A percentile compares a stretch with the other conserved stretches of the same genome.
phyloP scores from a whole-genome alignment of 2,888 invertebrate species.

The Junonia oenone region DNA sequence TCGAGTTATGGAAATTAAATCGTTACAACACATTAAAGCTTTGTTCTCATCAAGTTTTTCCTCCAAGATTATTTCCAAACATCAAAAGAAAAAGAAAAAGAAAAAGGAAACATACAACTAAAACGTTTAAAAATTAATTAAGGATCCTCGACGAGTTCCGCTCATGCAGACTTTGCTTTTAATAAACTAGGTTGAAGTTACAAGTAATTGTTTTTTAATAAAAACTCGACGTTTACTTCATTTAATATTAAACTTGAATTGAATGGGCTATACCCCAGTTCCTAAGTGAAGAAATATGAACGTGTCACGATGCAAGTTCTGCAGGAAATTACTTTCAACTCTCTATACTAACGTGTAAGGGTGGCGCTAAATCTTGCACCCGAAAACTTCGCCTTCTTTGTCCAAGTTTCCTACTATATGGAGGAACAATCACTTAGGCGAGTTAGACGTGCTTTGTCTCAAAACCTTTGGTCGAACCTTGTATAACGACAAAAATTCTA shows the following conservation, averaged over 20 bases:
- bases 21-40: too few species aligned
- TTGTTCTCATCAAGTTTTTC: too few species aligned
- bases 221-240: neutral
- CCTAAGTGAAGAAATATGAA: constrained; percentile 19
- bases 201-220: neutral
- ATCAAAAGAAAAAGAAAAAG: too few species aligned
- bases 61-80: too few species aligned
- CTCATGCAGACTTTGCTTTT: neutral
- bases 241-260: constrained; percentile 8
- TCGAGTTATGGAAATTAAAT: too few species aligned
- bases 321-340: constrained; percentile 23
- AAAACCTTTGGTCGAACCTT: neutral
- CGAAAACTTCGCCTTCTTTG: constrained; percentile 24
- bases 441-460: constrained; percentile 7
- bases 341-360: constrained; percentile 18
- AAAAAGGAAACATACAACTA: neutral
- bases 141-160: neutral
- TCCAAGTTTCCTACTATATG: constrained; percentile 12
- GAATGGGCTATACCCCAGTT: constrained; percentile 7
- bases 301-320: constrained; percentile 12
- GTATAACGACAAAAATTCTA: neutral
- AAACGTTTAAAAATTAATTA: neutral
- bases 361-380: constrained; percentile 25
- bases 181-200: neutral
- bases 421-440: constrained; percentile 18